A percentile compares a stretch with the other conserved stretches of the same genome.
Evolutionary conservation across 2,888 invertebrate genomes (phyloP).

Genomic region (Eudemis profundana): DNA sequence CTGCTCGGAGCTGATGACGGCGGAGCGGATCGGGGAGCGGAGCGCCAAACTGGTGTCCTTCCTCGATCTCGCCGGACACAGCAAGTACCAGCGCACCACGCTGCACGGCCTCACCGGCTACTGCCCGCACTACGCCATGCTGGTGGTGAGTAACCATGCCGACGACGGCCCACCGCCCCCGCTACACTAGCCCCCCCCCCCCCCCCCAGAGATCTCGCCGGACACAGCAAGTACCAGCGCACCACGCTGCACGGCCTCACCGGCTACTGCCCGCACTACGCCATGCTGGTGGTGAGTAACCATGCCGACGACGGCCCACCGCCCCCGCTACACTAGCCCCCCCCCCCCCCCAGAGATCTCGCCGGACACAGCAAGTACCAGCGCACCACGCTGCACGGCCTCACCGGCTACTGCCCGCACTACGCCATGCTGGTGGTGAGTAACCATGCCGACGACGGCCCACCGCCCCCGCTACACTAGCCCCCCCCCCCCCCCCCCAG

Average conservation of each 20-base stretch:
- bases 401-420: constrained; percentile 97
- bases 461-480: no score
- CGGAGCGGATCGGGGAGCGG: constrained; percentile 96
- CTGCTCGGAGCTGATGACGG: constrained; percentile 94
- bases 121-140: constrained; percentile 90
- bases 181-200: no score
- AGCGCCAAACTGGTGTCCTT: constrained; percentile 97
- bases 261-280: constrained; percentile 1
- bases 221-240: constrained; percentile 82
- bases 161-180: no score
- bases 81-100: constrained; percentile 97
- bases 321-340: constrained; percentile 93
- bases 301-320: no score
- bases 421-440: constrained; percentile 72
- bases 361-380: constrained; percentile 98
- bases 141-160: constrained; percentile 55
- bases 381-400: constrained; percentile 96
- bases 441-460: no score
- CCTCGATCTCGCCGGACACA: constrained; percentile 98
- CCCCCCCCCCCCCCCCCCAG: neutral
- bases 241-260: constrained; percentile 4
- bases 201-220: no score
- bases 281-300: constrained; percentile 71
- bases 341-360: constrained; percentile 97
- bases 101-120: constrained; percentile 97